Percentiles rank a stretch among this genome's conserved stretches.
phyloP scores from a whole-genome alignment of 1,140 invertebrate genomes.

The Euwallacea similis region DNA sequence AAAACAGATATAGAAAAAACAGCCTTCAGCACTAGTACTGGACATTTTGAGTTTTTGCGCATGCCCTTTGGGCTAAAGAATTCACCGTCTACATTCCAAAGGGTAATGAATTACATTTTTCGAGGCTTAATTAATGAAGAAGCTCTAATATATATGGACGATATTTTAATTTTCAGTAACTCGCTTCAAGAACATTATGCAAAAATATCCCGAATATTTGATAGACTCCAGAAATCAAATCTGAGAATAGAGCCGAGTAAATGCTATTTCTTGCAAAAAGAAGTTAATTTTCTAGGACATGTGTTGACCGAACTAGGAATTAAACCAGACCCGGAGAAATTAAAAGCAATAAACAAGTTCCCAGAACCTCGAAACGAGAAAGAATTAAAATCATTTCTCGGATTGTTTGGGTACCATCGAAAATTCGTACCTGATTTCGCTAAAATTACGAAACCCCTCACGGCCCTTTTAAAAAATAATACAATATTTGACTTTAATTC shows the following conservation, averaged over 20 bases:
- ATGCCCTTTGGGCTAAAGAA: background rate
- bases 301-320: background rate
- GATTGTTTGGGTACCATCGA: background rate
- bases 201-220: background rate
- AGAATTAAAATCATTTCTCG: background rate
- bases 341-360: background rate
- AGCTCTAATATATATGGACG: background rate
- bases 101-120: background rate
- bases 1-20: slow-evolving; percentile 3
- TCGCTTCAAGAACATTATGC: background rate
- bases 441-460: background rate
- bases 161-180: background rate
- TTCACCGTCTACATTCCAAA: background rate
- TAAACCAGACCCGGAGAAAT: background rate
- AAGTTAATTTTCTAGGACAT: slow-evolving; percentile 1
- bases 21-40: background rate
- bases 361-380: background rate
- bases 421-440: background rate
- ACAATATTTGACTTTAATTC: background rate
- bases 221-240: background rate
- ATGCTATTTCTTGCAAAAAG: background rate
- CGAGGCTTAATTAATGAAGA: background rate
- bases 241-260: background rate
- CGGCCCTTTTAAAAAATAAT: slow-evolving; percentile 1
- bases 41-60: slow-evolving; percentile 2